phyloP scores from a whole-genome alignment of 2,888 invertebrate genomes.

The Unio pictorum region DNA sequence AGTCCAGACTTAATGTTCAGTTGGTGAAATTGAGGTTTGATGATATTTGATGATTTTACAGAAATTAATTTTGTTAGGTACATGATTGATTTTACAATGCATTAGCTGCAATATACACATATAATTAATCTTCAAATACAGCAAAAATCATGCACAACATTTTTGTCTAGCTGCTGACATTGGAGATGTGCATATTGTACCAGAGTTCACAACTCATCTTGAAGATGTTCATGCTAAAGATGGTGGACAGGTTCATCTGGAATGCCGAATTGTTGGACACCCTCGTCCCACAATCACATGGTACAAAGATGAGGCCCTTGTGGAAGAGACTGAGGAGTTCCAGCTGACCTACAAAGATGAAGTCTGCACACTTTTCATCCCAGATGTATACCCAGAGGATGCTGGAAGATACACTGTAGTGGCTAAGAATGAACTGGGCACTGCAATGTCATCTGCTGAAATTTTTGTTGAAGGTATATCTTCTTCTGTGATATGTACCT shows the following conservation, averaged over 20 bases:
- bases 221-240: conserved; percentile 53
- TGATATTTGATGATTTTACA: too few relatives aligned
- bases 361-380: conserved; percentile 76
- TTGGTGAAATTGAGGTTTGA: too few relatives aligned
- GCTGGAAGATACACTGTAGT: conserved; percentile 85
- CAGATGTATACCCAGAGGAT: conserved; percentile 79
- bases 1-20: too few relatives aligned
- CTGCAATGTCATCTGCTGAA: conserved; percentile 84
- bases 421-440: conserved; percentile 81
- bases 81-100: too few relatives aligned
- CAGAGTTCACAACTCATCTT: conserved; percentile 54
- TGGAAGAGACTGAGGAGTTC: conserved; percentile 77
- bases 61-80: too few relatives aligned
- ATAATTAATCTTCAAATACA: too few relatives aligned
- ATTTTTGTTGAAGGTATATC: conserved; percentile 76
- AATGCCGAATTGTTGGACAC: conserved; percentile 67
- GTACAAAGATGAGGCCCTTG: conserved; percentile 83
- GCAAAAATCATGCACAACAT: too few relatives aligned
- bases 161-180: conserved; percentile 39
- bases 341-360: conserved; percentile 72
- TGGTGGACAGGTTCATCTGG: conserved; percentile 60
- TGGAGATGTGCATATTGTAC: conserved; percentile 43
- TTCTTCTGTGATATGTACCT: background rate
- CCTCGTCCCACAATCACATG: conserved; percentile 78
- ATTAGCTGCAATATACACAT: too few relatives aligned